Evolutionary conservation across 1,140 invertebrate species (phyloP), one percentile per base, ranked within the genome.

Genomic region (Zaprionus camerounensis): DNA sequence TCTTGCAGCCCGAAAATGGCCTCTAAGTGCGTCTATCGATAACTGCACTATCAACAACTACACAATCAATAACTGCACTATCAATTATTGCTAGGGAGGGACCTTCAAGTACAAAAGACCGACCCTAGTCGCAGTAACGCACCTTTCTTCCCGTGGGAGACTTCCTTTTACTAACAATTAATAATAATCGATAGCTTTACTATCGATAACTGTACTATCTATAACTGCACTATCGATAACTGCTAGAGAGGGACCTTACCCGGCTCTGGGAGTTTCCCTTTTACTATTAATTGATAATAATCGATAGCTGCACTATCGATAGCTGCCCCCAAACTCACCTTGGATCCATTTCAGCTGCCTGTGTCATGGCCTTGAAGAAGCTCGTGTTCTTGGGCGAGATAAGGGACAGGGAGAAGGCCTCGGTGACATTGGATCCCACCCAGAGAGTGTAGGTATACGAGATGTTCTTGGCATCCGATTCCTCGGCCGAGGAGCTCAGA

Each of bases 331-430:
- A 3, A 20, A 5, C 78, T 22, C 44, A 92, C 83, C 94, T 94
- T 2, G 95, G 94, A 88, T 97, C 96, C 76, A 95, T 94, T 80
- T 97, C 96, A 57, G 97, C 96, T 0, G 97, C 97, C 91, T 96
- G 94, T 85, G 96, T 95, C 97, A 98, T 97, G 46, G 97, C 95
- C 80, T 95, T 95, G 92, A 97, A 97, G 92, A 98, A 97, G 70
- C 88, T 92, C 5, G 92, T 93, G 74, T 93, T 93, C 68, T 92
- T 93, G 41, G 92, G 92, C 11, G 92, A 93, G 20, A 91, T 71
- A 5, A 93, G 62, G 0, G 91, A 85, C 17, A 93, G 71, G 15
- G 92, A 92, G 72, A 91, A 82, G 28, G 86, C 76, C 71, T 93
- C 91, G 31, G 96, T 96, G 9, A 97, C 95, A 82, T 97, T 96